Conservation (phyloP, 1,140 invertebrate species). For the Drosophila persimilis region DNA sequence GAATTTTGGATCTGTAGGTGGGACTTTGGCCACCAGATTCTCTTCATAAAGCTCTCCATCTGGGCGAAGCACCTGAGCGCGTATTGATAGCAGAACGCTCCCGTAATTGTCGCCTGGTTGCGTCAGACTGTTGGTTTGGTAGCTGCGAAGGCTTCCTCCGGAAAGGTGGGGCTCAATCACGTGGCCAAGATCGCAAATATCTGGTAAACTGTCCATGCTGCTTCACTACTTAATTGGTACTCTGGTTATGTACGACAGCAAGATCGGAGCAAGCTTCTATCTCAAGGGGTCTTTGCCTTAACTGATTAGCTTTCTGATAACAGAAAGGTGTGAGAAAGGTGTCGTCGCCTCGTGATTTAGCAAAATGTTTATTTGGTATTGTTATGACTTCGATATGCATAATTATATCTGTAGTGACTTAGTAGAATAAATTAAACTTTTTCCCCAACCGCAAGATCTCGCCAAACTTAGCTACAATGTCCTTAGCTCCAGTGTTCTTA, state of each 20-base stretch:
- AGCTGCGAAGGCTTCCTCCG: constrained; percentile 35
- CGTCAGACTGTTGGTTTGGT: constrained; percentile 76
- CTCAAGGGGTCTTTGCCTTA: no score
- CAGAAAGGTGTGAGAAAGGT: not conserved
- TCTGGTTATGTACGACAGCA: no score
- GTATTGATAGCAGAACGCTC: constrained; percentile 84
- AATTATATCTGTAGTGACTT: not conserved
- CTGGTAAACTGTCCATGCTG: constrained; percentile 52
- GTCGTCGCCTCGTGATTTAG: not conserved
- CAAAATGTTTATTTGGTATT: constrained; percentile 3
- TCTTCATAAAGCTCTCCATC: constrained; percentile 7
- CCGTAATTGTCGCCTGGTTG: constrained; percentile 86
- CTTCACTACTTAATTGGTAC: not conserved
- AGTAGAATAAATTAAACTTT: constrained; percentile 67
- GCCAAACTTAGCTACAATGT: constrained; percentile 51
- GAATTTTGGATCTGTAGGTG: constrained; percentile 84
- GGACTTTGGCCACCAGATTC: constrained; percentile 85
- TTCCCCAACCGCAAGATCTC: constrained; percentile 64
- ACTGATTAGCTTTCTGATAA: constrained; percentile 39
- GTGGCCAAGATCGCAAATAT: constrained; percentile 41
- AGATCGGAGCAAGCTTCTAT: not conserved
- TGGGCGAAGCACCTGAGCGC: constrained; percentile 24
- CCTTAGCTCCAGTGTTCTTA: constrained; percentile 55
- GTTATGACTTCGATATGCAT: not conserved
- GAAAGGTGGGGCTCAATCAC: constrained; percentile 55